These are phyloP conservation scores for Polypterus senegalus DNA, from an alignment of 2,113 vertebrate species.

Conservation along the genomic window DNA sequence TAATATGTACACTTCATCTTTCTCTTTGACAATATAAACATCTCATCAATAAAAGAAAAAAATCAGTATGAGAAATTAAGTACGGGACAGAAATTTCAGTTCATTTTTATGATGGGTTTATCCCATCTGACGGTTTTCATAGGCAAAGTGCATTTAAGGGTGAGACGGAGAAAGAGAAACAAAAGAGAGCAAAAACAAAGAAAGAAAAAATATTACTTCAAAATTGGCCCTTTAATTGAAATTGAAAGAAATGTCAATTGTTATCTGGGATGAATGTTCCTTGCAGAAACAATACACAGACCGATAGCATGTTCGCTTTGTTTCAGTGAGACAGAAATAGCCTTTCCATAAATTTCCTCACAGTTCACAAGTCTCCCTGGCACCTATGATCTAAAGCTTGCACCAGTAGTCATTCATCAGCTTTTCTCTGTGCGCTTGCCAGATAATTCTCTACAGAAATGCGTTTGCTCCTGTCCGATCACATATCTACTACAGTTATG, in stretches of 20 bases:
- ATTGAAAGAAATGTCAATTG: not conserved
- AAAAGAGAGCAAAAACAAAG: too few relatives aligned
- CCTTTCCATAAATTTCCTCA: constrained; percentile 2
- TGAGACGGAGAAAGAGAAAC: too few relatives aligned
- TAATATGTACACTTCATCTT: too few relatives aligned
- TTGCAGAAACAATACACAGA: not conserved
- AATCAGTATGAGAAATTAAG: too few relatives aligned
- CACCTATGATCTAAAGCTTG: constrained; percentile 17
- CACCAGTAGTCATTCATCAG: constrained; percentile 14
- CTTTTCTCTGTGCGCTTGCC: constrained; percentile 1
- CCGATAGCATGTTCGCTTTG: not conserved
- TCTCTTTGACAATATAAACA: too few relatives aligned
- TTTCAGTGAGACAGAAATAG: constrained; percentile 7
- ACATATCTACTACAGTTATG: constrained; percentile 1
- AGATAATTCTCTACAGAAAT: constrained; percentile 5
- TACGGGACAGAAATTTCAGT: too few relatives aligned
- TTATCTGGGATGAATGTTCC: not conserved
- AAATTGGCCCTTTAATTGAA: not conserved
- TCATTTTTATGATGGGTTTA: too few relatives aligned
- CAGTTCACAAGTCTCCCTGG: constrained; percentile 8
- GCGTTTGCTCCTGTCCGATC: constrained; percentile 3
- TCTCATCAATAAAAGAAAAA: too few relatives aligned
- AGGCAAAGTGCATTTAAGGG: too few relatives aligned
- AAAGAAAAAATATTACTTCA: not conserved
- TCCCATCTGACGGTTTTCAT: too few relatives aligned